These are phyloP conservation scores for Stenchaetothrips biformis DNA, from an alignment of 2,888 invertebrate species.

Conservation along the genomic window DNA sequence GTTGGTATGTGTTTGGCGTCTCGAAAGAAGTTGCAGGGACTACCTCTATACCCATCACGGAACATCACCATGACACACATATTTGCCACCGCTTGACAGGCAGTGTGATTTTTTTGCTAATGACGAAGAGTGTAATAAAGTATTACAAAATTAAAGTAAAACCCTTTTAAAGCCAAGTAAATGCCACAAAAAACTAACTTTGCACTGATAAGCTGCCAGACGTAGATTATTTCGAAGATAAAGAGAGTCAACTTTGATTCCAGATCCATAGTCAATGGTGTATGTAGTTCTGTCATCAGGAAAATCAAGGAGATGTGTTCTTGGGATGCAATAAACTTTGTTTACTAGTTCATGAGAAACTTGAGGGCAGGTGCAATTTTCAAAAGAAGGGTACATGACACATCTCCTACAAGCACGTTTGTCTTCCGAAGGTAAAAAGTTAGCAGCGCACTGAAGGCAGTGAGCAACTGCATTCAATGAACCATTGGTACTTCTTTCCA, in stretches of 20 bases:
- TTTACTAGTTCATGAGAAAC: constrained; percentile 41
- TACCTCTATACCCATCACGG: constrained; percentile 48
- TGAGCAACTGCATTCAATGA: constrained; percentile 42
- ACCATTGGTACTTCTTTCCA: constrained; percentile 45
- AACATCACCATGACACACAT: constrained; percentile 59
- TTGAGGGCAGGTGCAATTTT: constrained; percentile 45
- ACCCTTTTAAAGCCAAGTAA: constrained; percentile 29
- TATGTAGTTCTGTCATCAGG: constrained; percentile 44
- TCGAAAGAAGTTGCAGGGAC: constrained; percentile 47
- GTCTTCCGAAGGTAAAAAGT: constrained; percentile 45
- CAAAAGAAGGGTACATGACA: constrained; percentile 36
- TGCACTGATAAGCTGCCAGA: constrained; percentile 46
- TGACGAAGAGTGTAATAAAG: constrained; percentile 37
- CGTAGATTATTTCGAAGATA: constrained; percentile 46
- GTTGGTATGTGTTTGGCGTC: constrained; percentile 41
- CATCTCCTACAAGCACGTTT: constrained; percentile 47
- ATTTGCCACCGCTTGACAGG: constrained; percentile 64
- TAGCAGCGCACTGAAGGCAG: constrained; percentile 47
- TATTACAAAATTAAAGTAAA: constrained; percentile 25
- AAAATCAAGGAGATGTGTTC: constrained; percentile 42
- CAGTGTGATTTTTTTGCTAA: constrained; percentile 49
- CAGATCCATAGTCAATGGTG: constrained; percentile 43
- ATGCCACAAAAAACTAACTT: constrained; percentile 45
- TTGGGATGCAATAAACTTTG: constrained; percentile 35
- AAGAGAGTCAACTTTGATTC: constrained; percentile 44